Conservation (phyloP, 2,113 vertebrate species). For the Clarias gariepinus region DNA sequence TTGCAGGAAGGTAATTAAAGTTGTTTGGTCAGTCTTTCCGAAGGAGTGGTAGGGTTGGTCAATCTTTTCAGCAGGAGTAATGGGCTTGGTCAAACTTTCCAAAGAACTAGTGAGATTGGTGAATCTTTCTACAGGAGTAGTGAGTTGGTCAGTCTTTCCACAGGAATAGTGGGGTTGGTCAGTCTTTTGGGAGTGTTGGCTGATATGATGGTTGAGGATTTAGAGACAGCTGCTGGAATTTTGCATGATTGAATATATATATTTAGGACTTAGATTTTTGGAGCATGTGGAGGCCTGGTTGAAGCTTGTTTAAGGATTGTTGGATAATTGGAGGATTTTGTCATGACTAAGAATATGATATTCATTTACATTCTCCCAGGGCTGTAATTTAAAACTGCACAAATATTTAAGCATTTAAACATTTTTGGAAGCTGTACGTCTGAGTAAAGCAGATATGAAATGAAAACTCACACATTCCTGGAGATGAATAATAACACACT, state of each 20-base stretch:
- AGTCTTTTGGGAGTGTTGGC: background rate
- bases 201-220: background rate
- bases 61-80: no score
- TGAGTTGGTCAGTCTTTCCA: no score
- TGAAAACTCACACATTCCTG: background rate
- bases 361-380: background rate
- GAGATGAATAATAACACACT: background rate
- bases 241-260: background rate
- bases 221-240: background rate
- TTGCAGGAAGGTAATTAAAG: background rate
- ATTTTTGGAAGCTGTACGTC: background rate
- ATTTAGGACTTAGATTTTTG: background rate
- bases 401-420: background rate
- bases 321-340: background rate
- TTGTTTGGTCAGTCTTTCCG: no score
- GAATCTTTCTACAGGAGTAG: no score
- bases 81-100: no score
- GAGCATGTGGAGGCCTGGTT: background rate
- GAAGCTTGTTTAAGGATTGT: background rate
- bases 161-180: no score
- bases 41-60: no score
- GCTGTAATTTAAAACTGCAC: background rate
- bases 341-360: background rate
- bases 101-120: no score
- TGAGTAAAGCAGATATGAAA: background rate